These are phyloP conservation scores for Plectrocnemia conspersa DNA, from an alignment of 1,140 invertebrate genomes.

Conservation along the genomic window DNA sequence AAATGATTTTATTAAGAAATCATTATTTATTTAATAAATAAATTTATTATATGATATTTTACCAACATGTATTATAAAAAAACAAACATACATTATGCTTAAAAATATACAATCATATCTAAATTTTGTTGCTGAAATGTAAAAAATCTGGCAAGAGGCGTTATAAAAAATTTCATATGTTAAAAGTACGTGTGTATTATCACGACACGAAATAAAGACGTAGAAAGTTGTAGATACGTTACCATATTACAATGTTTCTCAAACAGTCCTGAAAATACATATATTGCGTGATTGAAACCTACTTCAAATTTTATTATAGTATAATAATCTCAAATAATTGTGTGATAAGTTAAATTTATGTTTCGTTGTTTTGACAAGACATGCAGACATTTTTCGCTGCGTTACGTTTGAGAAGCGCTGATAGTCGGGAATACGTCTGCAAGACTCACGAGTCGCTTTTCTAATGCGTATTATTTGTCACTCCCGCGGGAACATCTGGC, in stretches of 20 bases:
- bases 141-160: constrained; percentile 17
- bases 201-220: constrained; percentile 18
- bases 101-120: no score
- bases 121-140: constrained; percentile 18
- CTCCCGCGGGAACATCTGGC: constrained; percentile 33
- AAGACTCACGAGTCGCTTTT: constrained; percentile 17
- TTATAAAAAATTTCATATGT: constrained; percentile 18
- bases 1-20: no score
- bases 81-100: no score
- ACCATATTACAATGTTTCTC: neutral
- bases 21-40: no score
- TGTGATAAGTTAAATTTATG: no score
- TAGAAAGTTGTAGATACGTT: constrained; percentile 20
- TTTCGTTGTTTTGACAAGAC: neutral
- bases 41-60: no score
- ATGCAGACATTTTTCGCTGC: neutral
- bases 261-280: neutral
- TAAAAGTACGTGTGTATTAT: constrained; percentile 3
- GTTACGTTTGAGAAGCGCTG: constrained; percentile 2
- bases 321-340: no score
- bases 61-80: no score
- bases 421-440: constrained; percentile 2
- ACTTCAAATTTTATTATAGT: no score
- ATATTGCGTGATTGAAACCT: neutral
- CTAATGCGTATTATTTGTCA: constrained; percentile 36